These are phyloP conservation scores for Cryptosula pallasiana DNA, from an alignment of 2,888 invertebrate genomes.

Conservation along the genomic window DNA sequence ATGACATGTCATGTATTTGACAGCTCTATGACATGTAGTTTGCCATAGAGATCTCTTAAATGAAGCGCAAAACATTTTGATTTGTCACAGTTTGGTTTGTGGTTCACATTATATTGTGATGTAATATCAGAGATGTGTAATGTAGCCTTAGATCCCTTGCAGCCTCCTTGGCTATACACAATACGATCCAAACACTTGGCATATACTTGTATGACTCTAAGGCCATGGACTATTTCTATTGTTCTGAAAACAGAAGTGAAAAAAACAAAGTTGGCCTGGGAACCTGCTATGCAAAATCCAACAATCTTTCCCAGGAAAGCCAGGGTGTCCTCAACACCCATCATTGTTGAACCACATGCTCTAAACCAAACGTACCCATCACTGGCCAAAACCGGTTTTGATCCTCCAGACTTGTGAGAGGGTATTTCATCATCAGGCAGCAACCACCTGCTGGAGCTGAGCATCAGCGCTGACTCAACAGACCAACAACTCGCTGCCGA, in stretches of 20 bases:
- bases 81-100: neutral
- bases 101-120: neutral
- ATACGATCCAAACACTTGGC: neutral
- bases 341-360: neutral
- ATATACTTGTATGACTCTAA: constrained; percentile 3
- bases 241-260: neutral
- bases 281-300: no score
- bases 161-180: no score
- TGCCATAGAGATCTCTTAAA: neutral
- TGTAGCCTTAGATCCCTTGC: no score
- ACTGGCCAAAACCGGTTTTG: constrained; percentile 27
- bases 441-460: constrained; percentile 36
- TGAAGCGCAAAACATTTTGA: neutral
- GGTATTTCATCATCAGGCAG: neutral
- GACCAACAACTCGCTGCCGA: neutral
- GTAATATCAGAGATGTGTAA: neutral
- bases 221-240: neutral
- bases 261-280: no score
- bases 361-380: neutral
- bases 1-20: no score
- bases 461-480: constrained; percentile 41
- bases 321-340: no score
- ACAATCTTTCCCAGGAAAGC: no score
- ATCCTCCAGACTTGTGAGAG: constrained; percentile 30
- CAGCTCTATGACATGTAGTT: neutral